phyloP scores from a whole-genome alignment of 2,797 vertebrate species.

The Carcharodon carcharias region DNA sequence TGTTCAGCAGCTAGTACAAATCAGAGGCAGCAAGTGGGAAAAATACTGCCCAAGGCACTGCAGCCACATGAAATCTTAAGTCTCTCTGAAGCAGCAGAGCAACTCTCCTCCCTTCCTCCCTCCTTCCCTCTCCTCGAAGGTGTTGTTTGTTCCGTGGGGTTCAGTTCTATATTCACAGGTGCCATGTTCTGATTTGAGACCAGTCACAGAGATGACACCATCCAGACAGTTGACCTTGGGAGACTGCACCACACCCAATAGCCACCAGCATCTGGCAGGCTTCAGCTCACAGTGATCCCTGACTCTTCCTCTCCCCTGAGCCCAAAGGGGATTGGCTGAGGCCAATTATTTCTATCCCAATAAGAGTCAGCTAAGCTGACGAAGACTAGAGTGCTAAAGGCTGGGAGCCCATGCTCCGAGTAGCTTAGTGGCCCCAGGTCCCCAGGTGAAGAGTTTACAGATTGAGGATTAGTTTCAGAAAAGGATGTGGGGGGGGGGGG shows the following conservation, averaged over 20 bases:
- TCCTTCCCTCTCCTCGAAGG: neutral
- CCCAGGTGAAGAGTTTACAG: neutral
- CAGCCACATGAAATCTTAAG: too few relatives aligned
- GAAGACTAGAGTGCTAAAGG: neutral
- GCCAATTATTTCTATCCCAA: neutral
- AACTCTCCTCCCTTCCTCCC: neutral
- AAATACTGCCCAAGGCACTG: neutral
- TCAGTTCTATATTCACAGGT: too few relatives aligned
- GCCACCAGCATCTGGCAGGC: too few relatives aligned
- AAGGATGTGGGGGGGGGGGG: accelerated
- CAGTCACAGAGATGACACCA: neutral
- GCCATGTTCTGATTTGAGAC: neutral
- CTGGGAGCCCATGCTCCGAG: neutral
- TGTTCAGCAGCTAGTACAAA: too few relatives aligned
- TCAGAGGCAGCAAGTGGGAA: neutral
- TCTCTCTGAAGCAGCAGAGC: neutral
- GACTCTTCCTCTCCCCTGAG: too few relatives aligned
- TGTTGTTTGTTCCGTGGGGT: too few relatives aligned
- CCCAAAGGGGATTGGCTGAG: too few relatives aligned
- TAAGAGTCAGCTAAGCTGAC: neutral
- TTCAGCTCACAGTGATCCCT: neutral
- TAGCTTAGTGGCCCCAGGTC: neutral
- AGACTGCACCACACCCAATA: neutral
- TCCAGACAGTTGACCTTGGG: neutral
- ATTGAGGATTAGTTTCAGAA: neutral